These are phyloP conservation scores for Laupala kohalensis DNA, from an alignment of 1,140 invertebrate genomes.

Conservation along the genomic window DNA sequence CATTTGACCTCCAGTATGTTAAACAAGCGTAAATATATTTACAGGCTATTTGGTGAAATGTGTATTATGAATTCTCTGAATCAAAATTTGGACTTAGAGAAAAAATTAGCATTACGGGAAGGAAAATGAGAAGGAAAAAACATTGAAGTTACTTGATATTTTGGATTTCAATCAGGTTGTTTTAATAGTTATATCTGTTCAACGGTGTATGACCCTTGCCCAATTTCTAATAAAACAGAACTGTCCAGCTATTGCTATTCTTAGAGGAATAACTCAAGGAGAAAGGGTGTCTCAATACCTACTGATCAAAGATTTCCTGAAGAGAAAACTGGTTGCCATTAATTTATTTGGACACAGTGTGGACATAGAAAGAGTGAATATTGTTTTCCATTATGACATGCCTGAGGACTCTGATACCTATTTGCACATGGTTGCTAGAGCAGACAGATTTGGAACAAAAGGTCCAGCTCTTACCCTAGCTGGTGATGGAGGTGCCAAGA, in stretches of 20 bases:
- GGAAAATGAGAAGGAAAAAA: slow-evolving; percentile 98
- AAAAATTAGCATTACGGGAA: slow-evolving; percentile 99
- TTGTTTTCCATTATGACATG: slow-evolving; percentile 99
- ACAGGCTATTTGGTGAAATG: neutral
- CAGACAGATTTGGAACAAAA: slow-evolving; percentile 96
- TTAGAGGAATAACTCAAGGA: slow-evolving; percentile 96
- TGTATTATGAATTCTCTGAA: neutral
- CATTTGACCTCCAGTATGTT: too few species aligned
- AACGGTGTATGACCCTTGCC: slow-evolving; percentile 91
- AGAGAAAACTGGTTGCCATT: slow-evolving; percentile 94
- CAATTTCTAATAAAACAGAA: slow-evolving; percentile 97
- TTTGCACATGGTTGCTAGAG: slow-evolving; percentile 92
- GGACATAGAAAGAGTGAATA: slow-evolving; percentile 97
- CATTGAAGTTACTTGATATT: neutral
- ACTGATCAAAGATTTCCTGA: slow-evolving; percentile 99
- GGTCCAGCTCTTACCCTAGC: slow-evolving; percentile 96
- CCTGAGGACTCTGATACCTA: slow-evolving; percentile 99
- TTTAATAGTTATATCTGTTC: slow-evolving; percentile 98
- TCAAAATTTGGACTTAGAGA: too few species aligned
- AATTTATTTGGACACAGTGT: slow-evolving; percentile 97
- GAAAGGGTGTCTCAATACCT: slow-evolving; percentile 94
- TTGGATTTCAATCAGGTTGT: slow-evolving; percentile 54
- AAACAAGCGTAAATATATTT: too few species aligned
- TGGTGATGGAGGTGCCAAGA: slow-evolving; percentile 92
- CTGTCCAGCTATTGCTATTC: slow-evolving; percentile 98